Percentiles rank a stretch among this genome's conserved stretches.
Evolutionary conservation across 2,113 vertebrate genomes (phyloP).

Genomic region (Scartelaos histophorus): DNA sequence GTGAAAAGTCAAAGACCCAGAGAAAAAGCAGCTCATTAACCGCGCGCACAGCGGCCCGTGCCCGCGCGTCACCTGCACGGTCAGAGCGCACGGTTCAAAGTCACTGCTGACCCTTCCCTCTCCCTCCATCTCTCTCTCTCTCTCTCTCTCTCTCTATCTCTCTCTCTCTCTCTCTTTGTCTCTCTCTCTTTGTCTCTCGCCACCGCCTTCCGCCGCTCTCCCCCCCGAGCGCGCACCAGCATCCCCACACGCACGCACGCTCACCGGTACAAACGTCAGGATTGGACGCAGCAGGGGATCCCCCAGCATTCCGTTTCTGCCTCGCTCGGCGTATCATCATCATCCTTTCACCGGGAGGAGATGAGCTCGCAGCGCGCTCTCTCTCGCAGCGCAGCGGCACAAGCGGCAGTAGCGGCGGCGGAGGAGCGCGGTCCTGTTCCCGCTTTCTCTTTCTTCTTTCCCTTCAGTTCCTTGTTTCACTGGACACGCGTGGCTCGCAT

Average conservation of each 20-base stretch:
- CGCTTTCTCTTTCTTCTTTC: not conserved
- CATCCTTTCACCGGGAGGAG: conserved; percentile 53
- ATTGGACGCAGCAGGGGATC: conserved; percentile 72
- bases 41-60: not conserved
- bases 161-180: no score
- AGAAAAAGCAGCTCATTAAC: conserved; percentile 6
- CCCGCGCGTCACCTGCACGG: conserved; percentile 31
- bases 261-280: conserved; percentile 57
- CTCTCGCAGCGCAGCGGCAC: conserved; percentile 42
- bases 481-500: not conserved
- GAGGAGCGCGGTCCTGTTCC: conserved; percentile 12
- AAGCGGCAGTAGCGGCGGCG: conserved; percentile 26
- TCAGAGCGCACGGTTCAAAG: conserved; percentile 37
- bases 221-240: not conserved
- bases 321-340: conserved; percentile 62
- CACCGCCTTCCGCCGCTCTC: conserved; percentile 2
- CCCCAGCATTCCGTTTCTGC: conserved; percentile 61
- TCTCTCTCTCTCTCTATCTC: no score
- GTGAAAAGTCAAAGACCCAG: not conserved
- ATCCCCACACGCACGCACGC: not conserved
- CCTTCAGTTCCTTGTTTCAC: not conserved
- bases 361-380: conserved; percentile 34
- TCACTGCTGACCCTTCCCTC: conserved; percentile 30
- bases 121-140: no score
- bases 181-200: no score